Conservation (phyloP, 2,797 vertebrate species). For the Pangasius djambal region DNA sequence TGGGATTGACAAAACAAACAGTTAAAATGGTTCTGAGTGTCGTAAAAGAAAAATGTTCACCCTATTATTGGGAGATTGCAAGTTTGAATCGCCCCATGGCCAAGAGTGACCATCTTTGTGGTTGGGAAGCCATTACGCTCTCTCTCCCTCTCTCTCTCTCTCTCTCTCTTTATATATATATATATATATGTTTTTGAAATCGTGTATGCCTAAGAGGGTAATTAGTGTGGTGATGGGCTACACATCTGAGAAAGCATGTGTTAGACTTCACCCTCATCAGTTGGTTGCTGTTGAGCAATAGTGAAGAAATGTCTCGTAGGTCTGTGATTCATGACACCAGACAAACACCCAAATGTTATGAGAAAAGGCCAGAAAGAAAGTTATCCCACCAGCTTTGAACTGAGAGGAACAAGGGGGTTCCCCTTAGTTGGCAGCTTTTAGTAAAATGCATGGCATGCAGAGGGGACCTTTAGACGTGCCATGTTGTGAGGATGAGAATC, state of each 20-base stretch:
- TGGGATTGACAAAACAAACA: background rate
- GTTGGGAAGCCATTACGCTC: background rate
- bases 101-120: background rate
- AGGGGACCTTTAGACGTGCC: conserved; percentile 39
- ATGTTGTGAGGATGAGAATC: conserved; percentile 44
- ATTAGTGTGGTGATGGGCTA: background rate
- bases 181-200: background rate
- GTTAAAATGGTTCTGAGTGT: background rate
- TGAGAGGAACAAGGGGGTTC: conserved; percentile 33
- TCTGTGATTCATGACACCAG: background rate
- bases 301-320: background rate
- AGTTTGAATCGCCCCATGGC: background rate
- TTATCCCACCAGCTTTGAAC: conserved; percentile 2
- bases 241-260: background rate
- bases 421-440: conserved; percentile 44
- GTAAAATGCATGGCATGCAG: conserved; percentile 52
- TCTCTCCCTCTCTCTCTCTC: background rate
- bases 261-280: background rate
- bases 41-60: conserved; percentile 15
- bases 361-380: conserved; percentile 27
- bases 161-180: background rate
- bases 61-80: background rate
- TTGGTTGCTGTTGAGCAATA: background rate
- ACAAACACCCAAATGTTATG: conserved; percentile 13
- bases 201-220: background rate